A percentile compares a stretch with the other conserved stretches of the same genome.
These are phyloP conservation scores for Trachurus trachurus DNA, from an alignment of 2,797 vertebrate species.

Conservation along the genomic window DNA sequence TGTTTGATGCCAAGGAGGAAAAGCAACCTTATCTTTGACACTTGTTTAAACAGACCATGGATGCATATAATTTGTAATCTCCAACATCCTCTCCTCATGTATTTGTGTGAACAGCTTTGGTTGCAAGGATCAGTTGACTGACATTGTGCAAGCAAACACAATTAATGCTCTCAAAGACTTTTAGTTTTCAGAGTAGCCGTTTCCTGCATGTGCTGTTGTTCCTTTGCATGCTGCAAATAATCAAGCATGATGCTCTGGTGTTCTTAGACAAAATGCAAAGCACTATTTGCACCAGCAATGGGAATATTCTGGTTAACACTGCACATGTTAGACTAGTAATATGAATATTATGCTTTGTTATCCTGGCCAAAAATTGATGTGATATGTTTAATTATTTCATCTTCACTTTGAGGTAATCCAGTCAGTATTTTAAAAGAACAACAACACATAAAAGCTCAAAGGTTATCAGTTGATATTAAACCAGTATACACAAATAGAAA, in stretches of 20 bases:
- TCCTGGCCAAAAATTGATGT: not conserved
- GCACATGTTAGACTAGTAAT: not conserved
- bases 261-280: slow-evolving; percentile 1
- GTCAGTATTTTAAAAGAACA: not conserved
- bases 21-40: slow-evolving; percentile 60
- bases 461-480: too few relatives aligned
- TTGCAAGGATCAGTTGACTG: slow-evolving; percentile 63
- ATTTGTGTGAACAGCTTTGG: slow-evolving; percentile 71
- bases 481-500: not conserved
- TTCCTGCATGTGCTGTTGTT: slow-evolving; percentile 29
- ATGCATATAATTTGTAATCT: slow-evolving; percentile 62
- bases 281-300: not conserved
- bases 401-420: not conserved
- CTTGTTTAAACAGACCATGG: slow-evolving; percentile 66
- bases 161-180: slow-evolving; percentile 57
- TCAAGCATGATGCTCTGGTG: not conserved
- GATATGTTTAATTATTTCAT: not conserved
- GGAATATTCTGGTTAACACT: not conserved
- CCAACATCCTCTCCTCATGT: slow-evolving; percentile 52
- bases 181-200: slow-evolving; percentile 31
- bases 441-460: too few relatives aligned
- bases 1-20: slow-evolving; percentile 50
- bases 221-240: slow-evolving; percentile 14
- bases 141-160: slow-evolving; percentile 57
- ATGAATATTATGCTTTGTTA: not conserved